These are phyloP conservation scores for Acanthosepion esculentum DNA, from an alignment of 2,888 invertebrate species.

Conservation along the genomic window DNA sequence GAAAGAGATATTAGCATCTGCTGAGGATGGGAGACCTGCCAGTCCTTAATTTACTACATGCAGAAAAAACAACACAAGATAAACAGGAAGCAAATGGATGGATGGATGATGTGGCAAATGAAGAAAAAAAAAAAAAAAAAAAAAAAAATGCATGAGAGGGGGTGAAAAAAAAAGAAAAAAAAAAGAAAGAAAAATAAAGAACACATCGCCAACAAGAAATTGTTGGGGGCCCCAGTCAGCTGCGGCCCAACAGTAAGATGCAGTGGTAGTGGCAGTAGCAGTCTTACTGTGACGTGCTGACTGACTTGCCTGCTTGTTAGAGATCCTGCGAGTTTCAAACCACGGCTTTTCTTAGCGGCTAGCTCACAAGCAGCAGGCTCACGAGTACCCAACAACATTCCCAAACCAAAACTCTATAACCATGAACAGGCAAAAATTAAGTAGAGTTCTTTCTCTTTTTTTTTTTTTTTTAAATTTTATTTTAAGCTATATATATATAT, in stretches of 20 bases:
- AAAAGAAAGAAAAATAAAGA: not conserved
- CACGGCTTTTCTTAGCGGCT: not conserved
- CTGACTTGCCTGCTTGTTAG: slow-evolving; percentile 17
- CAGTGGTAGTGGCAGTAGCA: not conserved
- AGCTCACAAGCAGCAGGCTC: slow-evolving; percentile 18
- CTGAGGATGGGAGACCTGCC: not conserved
- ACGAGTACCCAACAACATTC: not conserved
- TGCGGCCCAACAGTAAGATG: slow-evolving; percentile 45
- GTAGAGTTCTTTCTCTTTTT: not conserved
- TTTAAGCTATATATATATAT: not conserved
- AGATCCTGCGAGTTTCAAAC: not conserved
- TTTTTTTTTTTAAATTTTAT: no score
- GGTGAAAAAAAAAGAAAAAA: not conserved
- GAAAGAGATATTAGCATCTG: not conserved
- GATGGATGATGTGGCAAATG: not conserved
- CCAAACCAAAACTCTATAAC: not conserved
- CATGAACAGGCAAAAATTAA: slow-evolving; percentile 37
- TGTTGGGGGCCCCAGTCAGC: slow-evolving; percentile 44
- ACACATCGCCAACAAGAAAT: slow-evolving; percentile 47
- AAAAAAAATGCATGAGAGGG: not conserved
- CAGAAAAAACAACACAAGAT: not conserved
- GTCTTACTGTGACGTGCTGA: slow-evolving; percentile 48
- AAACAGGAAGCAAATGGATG: not conserved
- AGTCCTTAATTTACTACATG: not conserved
- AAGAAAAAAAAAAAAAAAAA: not conserved